These are phyloP conservation scores for Tetraodon nigroviridis DNA, from an alignment of 2,113 vertebrate genomes.

Conservation along the genomic window DNA sequence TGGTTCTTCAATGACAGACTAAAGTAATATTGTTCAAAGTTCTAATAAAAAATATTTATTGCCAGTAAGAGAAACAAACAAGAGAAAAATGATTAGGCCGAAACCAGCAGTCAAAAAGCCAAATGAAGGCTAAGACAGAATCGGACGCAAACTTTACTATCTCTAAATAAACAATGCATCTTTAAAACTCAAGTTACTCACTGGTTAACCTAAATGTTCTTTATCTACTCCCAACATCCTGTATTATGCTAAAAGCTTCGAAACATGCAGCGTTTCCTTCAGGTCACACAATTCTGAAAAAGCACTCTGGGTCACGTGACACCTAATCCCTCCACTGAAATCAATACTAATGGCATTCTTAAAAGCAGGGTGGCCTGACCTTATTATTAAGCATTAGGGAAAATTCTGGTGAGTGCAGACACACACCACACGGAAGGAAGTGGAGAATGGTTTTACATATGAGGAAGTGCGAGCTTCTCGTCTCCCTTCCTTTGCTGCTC, in stretches of 20 bases:
- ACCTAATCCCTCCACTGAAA: slow-evolving; percentile 12
- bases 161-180: no score
- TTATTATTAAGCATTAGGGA: slow-evolving; percentile 8
- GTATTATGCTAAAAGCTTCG: not conserved
- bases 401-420: slow-evolving; percentile 5
- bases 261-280: no score
- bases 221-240: not conserved
- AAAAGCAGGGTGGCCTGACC: slow-evolving; percentile 38
- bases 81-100: no score
- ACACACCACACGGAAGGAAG: slow-evolving; percentile 32
- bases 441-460: slow-evolving; percentile 48
- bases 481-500: slow-evolving; percentile 48
- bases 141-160: no score
- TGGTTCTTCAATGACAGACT: no score
- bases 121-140: no score
- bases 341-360: slow-evolving; percentile 27
- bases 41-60: no score
- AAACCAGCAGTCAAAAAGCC: no score
- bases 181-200: no score
- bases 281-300: not conserved
- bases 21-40: no score
- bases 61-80: no score
- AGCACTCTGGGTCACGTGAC: slow-evolving; percentile 10
- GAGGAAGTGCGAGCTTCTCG: slow-evolving; percentile 60
- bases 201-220: no score